phyloP scores from a whole-genome alignment of 2,797 vertebrate genomes.

The Leontopithecus rosalia region DNA sequence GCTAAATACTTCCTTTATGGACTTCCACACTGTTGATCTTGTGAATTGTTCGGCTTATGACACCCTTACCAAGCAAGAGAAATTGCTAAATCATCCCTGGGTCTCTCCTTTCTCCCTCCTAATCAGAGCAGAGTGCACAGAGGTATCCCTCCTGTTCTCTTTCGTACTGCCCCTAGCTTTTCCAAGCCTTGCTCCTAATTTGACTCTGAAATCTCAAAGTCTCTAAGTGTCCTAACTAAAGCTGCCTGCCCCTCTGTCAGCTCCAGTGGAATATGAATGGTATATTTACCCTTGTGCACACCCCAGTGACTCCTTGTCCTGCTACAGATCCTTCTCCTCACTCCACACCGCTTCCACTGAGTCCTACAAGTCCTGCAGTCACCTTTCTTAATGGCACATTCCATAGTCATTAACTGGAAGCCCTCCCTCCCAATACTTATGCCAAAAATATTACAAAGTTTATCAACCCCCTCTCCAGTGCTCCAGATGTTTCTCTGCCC shows the following conservation, averaged over 20 bases:
- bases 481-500: neutral
- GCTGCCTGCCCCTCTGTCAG: neutral
- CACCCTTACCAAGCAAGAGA: neutral
- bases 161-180: neutral
- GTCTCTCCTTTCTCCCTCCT: no score
- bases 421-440: neutral
- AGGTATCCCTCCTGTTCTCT: neutral
- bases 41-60: neutral
- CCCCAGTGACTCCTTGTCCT: no score
- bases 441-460: neutral
- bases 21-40: neutral
- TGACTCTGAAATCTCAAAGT: neutral
- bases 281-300: no score
- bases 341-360: neutral
- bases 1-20: neutral
- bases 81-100: neutral
- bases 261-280: neutral
- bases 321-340: neutral
- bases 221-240: neutral
- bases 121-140: neutral
- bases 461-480: neutral
- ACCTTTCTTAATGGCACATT: neutral
- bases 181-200: neutral
- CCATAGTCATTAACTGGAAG: neutral
- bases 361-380: neutral